Percentiles rank a stretch among this genome's conserved stretches.
These are phyloP conservation scores for Erpobdella octoculata DNA, from an alignment of 2,888 invertebrate genomes.

Conservation along the genomic window DNA sequence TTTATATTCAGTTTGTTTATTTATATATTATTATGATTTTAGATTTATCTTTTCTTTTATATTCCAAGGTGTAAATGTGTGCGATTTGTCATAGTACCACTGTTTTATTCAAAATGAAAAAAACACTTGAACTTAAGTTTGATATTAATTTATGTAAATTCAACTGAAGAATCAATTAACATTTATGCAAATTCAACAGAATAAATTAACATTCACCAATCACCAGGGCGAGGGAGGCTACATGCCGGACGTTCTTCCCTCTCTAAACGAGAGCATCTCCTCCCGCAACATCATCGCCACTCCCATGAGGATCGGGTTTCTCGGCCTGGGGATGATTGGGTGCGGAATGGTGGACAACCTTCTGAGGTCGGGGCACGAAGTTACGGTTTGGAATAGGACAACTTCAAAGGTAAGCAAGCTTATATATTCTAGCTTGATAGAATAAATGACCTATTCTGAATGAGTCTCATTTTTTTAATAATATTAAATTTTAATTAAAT, in stretches of 20 bases:
- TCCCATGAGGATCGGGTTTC: constrained; percentile 79
- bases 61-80: neutral
- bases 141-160: neutral
- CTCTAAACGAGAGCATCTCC: constrained; percentile 18
- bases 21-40: too few relatives aligned
- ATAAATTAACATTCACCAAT: neutral
- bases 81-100: neutral
- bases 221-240: neutral
- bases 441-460: constrained; percentile 43
- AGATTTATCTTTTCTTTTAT: too few relatives aligned
- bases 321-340: constrained; percentile 91
- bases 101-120: neutral
- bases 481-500: neutral
- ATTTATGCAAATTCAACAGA: neutral
- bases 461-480: neutral
- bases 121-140: neutral
- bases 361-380: constrained; percentile 82
- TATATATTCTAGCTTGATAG: neutral
- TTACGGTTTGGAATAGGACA: constrained; percentile 87
- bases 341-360: constrained; percentile 88
- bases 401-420: constrained; percentile 70
- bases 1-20: too few relatives aligned
- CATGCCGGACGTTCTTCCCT: constrained; percentile 30
- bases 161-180: neutral
- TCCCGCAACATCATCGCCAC: constrained; percentile 61